phyloP scores from a whole-genome alignment of 2,888 invertebrate genomes.

The Epicampocera succincta region DNA sequence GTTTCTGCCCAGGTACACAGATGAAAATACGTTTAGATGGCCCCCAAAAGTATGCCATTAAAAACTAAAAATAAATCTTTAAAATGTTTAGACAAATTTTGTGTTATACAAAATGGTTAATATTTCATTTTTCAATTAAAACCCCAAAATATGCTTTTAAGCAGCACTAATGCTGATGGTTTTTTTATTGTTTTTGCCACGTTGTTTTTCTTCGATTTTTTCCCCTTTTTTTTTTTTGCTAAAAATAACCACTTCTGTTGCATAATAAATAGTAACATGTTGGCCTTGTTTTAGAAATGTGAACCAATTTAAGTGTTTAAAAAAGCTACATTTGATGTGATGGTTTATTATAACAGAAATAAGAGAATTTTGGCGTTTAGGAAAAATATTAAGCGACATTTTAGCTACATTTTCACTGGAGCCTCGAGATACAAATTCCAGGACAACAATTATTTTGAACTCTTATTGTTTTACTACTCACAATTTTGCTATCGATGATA shows the following conservation, averaged over 20 bases:
- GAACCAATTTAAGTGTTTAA: too few relatives aligned
- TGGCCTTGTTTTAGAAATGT: neutral
- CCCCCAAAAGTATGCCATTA: conserved; percentile 26
- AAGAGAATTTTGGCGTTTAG: too few relatives aligned
- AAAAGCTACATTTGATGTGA: too few relatives aligned
- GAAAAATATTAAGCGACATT: too few relatives aligned
- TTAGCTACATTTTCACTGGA: too few relatives aligned
- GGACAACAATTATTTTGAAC: too few relatives aligned
- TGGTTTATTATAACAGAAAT: too few relatives aligned
- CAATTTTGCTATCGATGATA: too few relatives aligned
- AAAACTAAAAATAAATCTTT: conserved; percentile 22
- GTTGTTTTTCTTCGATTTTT: neutral
- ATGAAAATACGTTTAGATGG: conserved; percentile 11
- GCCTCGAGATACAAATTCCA: too few relatives aligned
- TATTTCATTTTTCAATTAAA: conserved; percentile 41
- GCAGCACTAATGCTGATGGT: too few relatives aligned
- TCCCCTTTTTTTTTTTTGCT: neutral
- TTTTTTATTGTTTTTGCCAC: neutral
- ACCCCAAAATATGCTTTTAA: conserved; percentile 34
- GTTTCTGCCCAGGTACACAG: neutral
- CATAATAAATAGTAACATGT: neutral
- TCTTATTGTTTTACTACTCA: too few relatives aligned
- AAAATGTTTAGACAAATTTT: conserved; percentile 12
- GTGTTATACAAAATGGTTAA: conserved; percentile 6
- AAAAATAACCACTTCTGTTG: conserved; percentile 5